Base-by-base conservation (phyloP, 2,888 invertebrate species). In the Acholoe squamosa region DNA sequence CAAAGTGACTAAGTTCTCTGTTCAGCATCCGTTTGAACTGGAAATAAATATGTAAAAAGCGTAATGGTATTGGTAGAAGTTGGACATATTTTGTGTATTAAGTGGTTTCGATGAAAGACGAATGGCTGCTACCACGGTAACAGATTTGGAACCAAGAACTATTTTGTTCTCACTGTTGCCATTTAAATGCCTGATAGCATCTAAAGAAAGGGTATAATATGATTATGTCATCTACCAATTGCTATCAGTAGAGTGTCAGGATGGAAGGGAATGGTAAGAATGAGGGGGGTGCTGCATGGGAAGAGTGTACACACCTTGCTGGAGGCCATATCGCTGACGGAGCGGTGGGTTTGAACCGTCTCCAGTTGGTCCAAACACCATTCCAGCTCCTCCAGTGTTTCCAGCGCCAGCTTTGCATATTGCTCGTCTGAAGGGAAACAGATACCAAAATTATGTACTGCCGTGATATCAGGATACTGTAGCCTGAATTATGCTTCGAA, bases 21-120 rank as follows among this genome's bases (percentile, higher is more conserved):
- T 99, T 99, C 96, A 99, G 97, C 99, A 99, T 99, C 96, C 99
- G 97, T 96, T 99, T 99, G 97, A 99, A 99, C 99, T 99, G 97
- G 91, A 97, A 80, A 0, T 10, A 16, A 76, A 97, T 91, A 94
- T 10, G 43, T 43, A 43, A 10, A 43, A 43, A 96, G 94, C 96
- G 89, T 43, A 10, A 43, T 43, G 43, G 10, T 43, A 43, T 7
- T 43, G 43, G 43, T 43, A 43, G 43, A n/a, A n/a, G n/a, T n/a
- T n/a, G n/a, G n/a, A n/a, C n/a, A n/a, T n/a, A n/a, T n/a, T n/a
- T n/a, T n/a, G n/a, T n/a, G n/a, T n/a, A n/a, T n/a, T n/a, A n/a
- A n/a, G n/a, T n/a, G n/a, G n/a, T n/a, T n/a, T n/a, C n/a, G n/a
- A n/a, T n/a, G n/a, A n/a, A n/a, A n/a, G n/a, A n/a, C n/a, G n/a